Base-by-base conservation (phyloP, 2,888 invertebrate species). In the Dynastes grantii region DNA sequence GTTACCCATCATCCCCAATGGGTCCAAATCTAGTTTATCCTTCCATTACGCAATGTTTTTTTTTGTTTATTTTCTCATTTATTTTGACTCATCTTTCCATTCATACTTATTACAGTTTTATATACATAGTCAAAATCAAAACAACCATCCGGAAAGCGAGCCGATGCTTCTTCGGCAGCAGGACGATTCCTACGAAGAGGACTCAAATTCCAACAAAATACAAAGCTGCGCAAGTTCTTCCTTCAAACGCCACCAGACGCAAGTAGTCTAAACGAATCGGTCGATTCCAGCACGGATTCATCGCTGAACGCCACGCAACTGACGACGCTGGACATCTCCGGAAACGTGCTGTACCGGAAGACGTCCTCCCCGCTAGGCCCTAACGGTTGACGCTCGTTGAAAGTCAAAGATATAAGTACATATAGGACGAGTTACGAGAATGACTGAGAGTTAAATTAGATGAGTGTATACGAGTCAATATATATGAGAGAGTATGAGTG, bases 161-260 rank as follows among this genome's bases (percentile, higher is more conserved):
- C 79, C 81, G 37, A 82, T 79, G 32, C 68, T 79, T 22, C 67
- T 78, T 68, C 75, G 16, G 27, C 40, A 63, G 32, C 40, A 51
- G 61, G 71, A 68, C 67, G 68, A 79, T 65, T 71, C 81, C 40
- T 84, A 83, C 82, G 85, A 86, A 77, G 86, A 86, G 76, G 87
- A 88, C 81, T 84, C 87, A 13, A 87, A 87, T 73, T 87, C 87
- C 32, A 87, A 87, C 85, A 86, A 80, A 83, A 84, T n/a, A 84
- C 85, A 5, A 86, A 85, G 78, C 85, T 86, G 67, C 83, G 82
- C 61, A 78, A 76, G 55, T 51, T 70, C 29, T 61, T 55, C 32
- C 16, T 78, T 16, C 78, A 68, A 63, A 16, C 78, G 64, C 51
- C 70, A 2, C 29, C 53, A 11, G 55, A 55, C 11, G 58, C 22